phyloP scores from a whole-genome alignment of 2,113 vertebrate species.

The Lagenorhynchus albirostris region DNA sequence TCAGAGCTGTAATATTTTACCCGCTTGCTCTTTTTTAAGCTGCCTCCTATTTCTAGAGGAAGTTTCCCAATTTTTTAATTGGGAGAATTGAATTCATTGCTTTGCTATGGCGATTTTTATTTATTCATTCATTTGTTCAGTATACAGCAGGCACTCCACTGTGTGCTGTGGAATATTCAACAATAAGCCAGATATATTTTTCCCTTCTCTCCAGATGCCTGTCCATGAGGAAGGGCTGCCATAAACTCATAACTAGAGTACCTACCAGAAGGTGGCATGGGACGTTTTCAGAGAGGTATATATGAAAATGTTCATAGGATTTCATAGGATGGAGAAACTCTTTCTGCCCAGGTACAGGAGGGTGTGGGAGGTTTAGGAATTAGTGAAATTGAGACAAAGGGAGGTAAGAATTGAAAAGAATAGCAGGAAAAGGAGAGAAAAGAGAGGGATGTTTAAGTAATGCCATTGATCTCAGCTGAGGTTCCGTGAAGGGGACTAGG shows the following conservation, averaged over 20 bases:
- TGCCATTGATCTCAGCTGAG: not conserved
- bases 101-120: slow-evolving; percentile 16
- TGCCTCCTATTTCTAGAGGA: slow-evolving; percentile 2
- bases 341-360: not conserved
- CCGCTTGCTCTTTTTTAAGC: slow-evolving; percentile 19
- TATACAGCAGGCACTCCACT: not conserved
- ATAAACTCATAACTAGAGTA: not conserved
- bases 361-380: not conserved
- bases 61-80: not conserved
- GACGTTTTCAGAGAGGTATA: not conserved
- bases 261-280: not conserved
- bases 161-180: not conserved
- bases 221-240: not conserved
- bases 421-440: not conserved
- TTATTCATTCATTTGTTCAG: not conserved
- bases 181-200: not conserved
- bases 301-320: not conserved
- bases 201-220: not conserved
- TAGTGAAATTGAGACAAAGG: not conserved
- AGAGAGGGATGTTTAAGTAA: not conserved
- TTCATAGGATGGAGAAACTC: not conserved
- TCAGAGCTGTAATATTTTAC: not conserved
- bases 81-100: slow-evolving; percentile 39
- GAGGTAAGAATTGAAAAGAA: not conserved
- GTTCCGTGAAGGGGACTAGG: not conserved